A percentile compares a stretch with the other conserved stretches of the same genome.
Conservation (phyloP, 1,140 invertebrate genomes). For the Drosophila nasuta region DNA sequence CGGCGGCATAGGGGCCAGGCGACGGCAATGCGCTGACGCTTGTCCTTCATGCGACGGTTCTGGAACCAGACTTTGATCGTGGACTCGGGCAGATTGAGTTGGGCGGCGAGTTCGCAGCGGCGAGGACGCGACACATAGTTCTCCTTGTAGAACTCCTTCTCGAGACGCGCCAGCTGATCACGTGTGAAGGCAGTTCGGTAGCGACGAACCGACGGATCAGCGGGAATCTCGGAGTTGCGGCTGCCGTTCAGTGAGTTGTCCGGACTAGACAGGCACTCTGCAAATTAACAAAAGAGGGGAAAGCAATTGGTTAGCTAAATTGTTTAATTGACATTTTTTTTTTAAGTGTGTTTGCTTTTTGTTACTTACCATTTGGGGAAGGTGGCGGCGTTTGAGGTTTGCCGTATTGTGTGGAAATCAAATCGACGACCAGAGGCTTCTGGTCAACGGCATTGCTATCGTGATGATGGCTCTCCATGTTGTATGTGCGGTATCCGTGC, state of each 20-base stretch:
- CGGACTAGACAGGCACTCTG: slow-evolving; percentile 85
- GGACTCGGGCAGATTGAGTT: slow-evolving; percentile 97
- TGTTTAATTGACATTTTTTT: not conserved
- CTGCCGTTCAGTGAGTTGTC: slow-evolving; percentile 77
- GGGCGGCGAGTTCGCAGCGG: slow-evolving; percentile 97
- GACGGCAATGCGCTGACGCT: slow-evolving; percentile 95
- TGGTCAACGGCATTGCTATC: slow-evolving; percentile 68
- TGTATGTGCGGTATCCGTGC: slow-evolving; percentile 84
- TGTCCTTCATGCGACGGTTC: slow-evolving; percentile 99
- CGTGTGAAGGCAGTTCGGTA: slow-evolving; percentile 99
- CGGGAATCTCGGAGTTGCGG: slow-evolving; percentile 78
- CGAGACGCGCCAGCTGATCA: slow-evolving; percentile 96
- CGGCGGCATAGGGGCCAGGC: slow-evolving; percentile 96
- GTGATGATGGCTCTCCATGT: slow-evolving; percentile 80
- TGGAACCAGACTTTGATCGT: slow-evolving; percentile 99
- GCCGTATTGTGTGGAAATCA: slow-evolving; percentile 78
- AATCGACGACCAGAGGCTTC: slow-evolving; percentile 81
- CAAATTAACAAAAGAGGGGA: slow-evolving; percentile 38
- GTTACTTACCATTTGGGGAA: slow-evolving; percentile 81
- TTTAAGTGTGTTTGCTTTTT: not conserved
- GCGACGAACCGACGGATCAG: slow-evolving; percentile 91
- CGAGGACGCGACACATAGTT: slow-evolving; percentile 98
- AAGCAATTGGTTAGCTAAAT: slow-evolving; percentile 34
- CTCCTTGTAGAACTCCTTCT: slow-evolving; percentile 98
- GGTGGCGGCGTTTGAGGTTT: slow-evolving; percentile 83